phyloP scores from a whole-genome alignment of 2,888 invertebrate genomes.

The Drosophila macrospina region DNA sequence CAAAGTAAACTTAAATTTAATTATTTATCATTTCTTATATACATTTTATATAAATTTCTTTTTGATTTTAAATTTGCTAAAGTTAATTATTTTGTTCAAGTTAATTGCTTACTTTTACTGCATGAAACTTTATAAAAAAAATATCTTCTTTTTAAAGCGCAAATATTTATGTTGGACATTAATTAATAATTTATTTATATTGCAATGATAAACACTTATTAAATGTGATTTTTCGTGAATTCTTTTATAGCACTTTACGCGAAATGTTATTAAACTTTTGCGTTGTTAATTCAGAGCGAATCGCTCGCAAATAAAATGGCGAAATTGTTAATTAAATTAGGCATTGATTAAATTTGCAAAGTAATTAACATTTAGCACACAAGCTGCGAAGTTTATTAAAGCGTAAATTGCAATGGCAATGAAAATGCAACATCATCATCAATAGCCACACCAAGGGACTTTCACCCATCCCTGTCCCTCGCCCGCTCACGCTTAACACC shows the following conservation, averaged over 20 bases:
- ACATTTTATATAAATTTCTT: no score
- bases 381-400: slow-evolving; percentile 47
- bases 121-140: no score
- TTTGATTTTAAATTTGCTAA: no score
- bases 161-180: not conserved
- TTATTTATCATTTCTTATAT: no score
- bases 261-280: slow-evolving; percentile 55
- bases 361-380: slow-evolving; percentile 56
- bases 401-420: slow-evolving; percentile 66
- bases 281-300: slow-evolving; percentile 23
- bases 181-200: slow-evolving; percentile 15
- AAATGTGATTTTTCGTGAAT: slow-evolving; percentile 6
- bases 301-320: slow-evolving; percentile 35
- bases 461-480: slow-evolving; percentile 35
- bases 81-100: no score
- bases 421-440: slow-evolving; percentile 48
- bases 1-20: no score
- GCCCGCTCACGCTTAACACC: not conserved
- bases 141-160: no score
- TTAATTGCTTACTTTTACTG: no score
- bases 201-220: slow-evolving; percentile 1
- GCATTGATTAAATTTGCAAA: slow-evolving; percentile 69
- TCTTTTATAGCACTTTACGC: slow-evolving; percentile 22
- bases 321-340: slow-evolving; percentile 71
- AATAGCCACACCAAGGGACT: slow-evolving; percentile 27